A percentile compares a stretch with the other conserved stretches of the same genome.
These are phyloP conservation scores for Ethmia dodecea DNA, from an alignment of 2,888 invertebrate species.

Conservation along the genomic window DNA sequence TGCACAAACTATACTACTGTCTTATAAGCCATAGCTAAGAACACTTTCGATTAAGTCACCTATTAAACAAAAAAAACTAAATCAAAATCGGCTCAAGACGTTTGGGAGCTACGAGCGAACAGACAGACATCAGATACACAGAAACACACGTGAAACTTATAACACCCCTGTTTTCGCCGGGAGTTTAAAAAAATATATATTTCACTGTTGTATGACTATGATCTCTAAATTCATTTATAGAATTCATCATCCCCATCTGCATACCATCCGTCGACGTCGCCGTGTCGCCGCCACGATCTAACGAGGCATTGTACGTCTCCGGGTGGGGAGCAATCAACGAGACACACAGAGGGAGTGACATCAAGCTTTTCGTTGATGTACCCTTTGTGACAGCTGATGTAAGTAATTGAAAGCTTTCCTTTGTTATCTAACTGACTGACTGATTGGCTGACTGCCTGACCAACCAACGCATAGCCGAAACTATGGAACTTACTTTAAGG, in stretches of 20 bases:
- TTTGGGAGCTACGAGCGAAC: too few species aligned
- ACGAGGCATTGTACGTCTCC: slow-evolving; percentile 34
- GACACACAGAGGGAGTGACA: slow-evolving; percentile 27
- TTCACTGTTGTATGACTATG: too few species aligned
- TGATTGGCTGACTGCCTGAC: too few species aligned
- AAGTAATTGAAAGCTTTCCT: too few species aligned
- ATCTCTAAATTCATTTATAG: slow-evolving; percentile 32
- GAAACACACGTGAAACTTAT: too few species aligned
- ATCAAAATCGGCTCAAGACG: too few species aligned
- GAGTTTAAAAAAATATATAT: too few species aligned
- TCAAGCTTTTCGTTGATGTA: slow-evolving; percentile 37
- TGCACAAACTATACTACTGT: neutral
- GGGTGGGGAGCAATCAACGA: slow-evolving; percentile 73
- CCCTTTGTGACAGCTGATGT: slow-evolving; percentile 28
- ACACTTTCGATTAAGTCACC: neutral
- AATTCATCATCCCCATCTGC: slow-evolving; percentile 52
- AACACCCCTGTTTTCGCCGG: too few species aligned
- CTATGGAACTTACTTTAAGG: too few species aligned
- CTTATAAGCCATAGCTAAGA: neutral
- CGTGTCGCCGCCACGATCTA: slow-evolving; percentile 1
- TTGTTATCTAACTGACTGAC: too few species aligned
- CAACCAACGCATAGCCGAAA: too few species aligned
- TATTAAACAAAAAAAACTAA: neutral
- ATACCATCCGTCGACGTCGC: slow-evolving; percentile 36
- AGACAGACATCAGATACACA: too few species aligned